Conservation (phyloP, 2,797 vertebrate genomes). For the Lindbergichthys nudifrons region DNA sequence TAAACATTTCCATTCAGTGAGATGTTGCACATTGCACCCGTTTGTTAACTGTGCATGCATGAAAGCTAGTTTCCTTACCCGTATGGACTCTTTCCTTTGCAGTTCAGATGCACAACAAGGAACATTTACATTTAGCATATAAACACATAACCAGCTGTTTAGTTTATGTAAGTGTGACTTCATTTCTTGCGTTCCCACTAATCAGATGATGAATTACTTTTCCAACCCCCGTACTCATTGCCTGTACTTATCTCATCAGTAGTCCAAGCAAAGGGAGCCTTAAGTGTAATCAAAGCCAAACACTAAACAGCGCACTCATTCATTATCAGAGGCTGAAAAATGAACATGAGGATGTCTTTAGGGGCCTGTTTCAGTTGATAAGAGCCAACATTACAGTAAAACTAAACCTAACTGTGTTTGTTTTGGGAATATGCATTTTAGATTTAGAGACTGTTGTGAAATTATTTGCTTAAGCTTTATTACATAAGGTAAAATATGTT, state of each 20-base stretch:
- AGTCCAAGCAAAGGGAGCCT: constrained; percentile 39
- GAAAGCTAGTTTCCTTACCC: constrained; percentile 29
- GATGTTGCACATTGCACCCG: constrained; percentile 55
- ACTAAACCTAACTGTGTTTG: neutral
- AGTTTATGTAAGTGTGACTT: constrained; percentile 24
- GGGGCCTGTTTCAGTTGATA: constrained; percentile 12
- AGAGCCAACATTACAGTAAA: constrained; percentile 1
- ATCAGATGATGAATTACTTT: constrained; percentile 59
- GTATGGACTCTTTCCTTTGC: neutral
- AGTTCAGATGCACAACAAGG: neutral
- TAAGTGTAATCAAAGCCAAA: constrained; percentile 53
- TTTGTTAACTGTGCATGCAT: constrained; percentile 29
- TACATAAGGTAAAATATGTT: neutral
- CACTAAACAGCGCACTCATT: constrained; percentile 45
- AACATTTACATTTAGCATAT: constrained; percentile 27
- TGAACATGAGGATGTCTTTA: constrained; percentile 9
- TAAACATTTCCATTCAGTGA: constrained; percentile 80
- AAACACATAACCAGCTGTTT: constrained; percentile 47
- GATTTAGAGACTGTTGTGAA: constrained; percentile 1
- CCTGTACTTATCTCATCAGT: constrained; percentile 58
- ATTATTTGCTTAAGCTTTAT: neutral
- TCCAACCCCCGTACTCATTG: constrained; percentile 32
- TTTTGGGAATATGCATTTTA: constrained; percentile 7
- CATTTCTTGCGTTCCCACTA: constrained; percentile 26
- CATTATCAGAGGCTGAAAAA: constrained; percentile 42